Conservation (phyloP, 2,797 vertebrate genomes). For the Xiphorhynchus erythropygius region DNA sequence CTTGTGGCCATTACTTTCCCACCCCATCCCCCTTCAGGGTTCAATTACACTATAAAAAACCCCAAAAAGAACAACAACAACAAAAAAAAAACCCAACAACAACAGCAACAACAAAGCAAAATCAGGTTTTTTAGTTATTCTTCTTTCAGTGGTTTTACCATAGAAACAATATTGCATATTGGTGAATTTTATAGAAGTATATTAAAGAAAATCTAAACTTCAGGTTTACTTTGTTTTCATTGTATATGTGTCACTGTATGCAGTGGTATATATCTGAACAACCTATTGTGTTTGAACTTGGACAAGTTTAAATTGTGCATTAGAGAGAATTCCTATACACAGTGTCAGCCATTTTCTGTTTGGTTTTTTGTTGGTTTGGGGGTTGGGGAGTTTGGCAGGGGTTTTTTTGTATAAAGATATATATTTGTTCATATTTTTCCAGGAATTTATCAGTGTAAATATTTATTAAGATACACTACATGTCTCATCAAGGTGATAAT, state of each 20-base stretch:
- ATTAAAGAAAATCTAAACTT: background rate
- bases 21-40: background rate
- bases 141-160: background rate
- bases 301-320: background rate
- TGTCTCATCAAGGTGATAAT: background rate
- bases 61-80: background rate
- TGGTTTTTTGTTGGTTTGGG: background rate
- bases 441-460: background rate
- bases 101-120: background rate
- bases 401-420: background rate
- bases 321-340: background rate
- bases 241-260: no score
- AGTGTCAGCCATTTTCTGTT: rapidly evolving
- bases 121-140: background rate
- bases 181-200: background rate
- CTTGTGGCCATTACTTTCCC: background rate
- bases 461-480: background rate
- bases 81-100: no score
- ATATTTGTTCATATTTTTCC: background rate
- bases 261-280: background rate
- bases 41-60: background rate
- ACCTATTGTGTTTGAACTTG: background rate
- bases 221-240: background rate
- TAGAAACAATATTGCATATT: background rate
- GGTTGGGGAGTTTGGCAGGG: background rate